Base-by-base conservation (phyloP, 92 coral and sea anemone genomes). In the Ricordea florida region DNA sequence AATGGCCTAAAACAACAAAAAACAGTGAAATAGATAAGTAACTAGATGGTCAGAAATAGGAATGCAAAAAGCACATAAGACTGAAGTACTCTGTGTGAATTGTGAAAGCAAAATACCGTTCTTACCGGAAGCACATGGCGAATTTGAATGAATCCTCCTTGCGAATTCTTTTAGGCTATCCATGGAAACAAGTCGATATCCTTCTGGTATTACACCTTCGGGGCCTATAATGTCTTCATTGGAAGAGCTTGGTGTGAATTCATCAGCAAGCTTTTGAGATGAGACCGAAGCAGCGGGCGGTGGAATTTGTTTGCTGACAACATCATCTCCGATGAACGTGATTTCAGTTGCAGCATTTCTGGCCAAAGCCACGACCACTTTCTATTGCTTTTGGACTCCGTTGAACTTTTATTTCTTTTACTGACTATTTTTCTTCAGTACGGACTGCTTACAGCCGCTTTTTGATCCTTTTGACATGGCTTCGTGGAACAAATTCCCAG, bases 281-380 rank as follows among this genome's bases (percentile, higher is more conserved):
- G 51, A 62, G 10, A 17, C 13, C 42, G 13, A 36, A 36, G 42
- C 42, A 36, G 42, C 42, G 42, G 42, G 42, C 42, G 66, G 42
- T 36, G 42, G 42, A 36, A 36, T 36, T 13, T 36, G 42, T 36
- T 36, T 13, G 13, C 42, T 36, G 7, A 36, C 42, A 36, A 36
- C 42, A 36, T 36, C 42, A 57, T 57, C 64, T 57, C 62, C 74
- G 42, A 29, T 35, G 29, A 34, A 43, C 3, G 49, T 43, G 49
- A 43, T 43, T 43, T 43, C 10, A 40, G 45, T 40, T 6, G 42
- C 42, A 36, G 42, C 42, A 36, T 36, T 36, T 36, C 42, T 36
- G 7, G 42, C 42, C 13, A 6, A 13, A 6, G 6, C 42, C 42
- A 36, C 42, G 13, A 13, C 7, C 6, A 36, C 6, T 36, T 40